Evolutionary conservation across 2,888 invertebrate species (phyloP), one percentile per base, ranked within the genome.

Genomic region (Lottia gigantea): DNA sequence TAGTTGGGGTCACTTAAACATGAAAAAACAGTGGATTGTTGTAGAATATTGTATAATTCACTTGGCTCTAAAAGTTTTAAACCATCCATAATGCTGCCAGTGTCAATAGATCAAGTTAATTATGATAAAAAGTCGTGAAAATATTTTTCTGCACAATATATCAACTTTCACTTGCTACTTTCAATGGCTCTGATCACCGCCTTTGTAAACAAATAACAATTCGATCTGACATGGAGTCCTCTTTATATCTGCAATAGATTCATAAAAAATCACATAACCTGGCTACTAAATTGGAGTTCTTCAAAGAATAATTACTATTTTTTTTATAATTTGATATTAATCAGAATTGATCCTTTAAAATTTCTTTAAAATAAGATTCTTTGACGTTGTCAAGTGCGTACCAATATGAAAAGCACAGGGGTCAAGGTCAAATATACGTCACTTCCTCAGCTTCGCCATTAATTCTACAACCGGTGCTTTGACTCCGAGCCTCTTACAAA

Each of bases 1-100:
- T 82, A 87, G 73, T 86, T 85, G 47, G 82, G 80, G 71, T 87
- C 86, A 68, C 83, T 84, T 31, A 86, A 70, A 68, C 79, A 80
- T 49, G 86, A 80, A 76, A 77, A 84, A 15, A 80, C 72, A 46
- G 82, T 82, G 23, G 83, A 82, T 70, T 85, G 83, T 73, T 88
- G 88, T 3, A 88, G 78, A 74, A 88, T 75, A 74, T 88, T 88
- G 75, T 87, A 88, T 12, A 88, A 74, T 45, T 81, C 82, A 31
- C 79, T 85, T 11, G 87, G 86, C 63, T 86, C 83, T 64, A 87
- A 76, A 1, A 88, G 73, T 47, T 76, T 79, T 63, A 87, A 62
- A 8, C 86, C 84, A 49, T 77, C 82, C 81, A 85, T 85, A 12
- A n/a, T 68, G 47, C 26, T 63, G 3, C 25, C 16, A 26, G 16